Base-by-base conservation (phyloP, 2,888 invertebrate species). In the Drosophila lacicola region DNA sequence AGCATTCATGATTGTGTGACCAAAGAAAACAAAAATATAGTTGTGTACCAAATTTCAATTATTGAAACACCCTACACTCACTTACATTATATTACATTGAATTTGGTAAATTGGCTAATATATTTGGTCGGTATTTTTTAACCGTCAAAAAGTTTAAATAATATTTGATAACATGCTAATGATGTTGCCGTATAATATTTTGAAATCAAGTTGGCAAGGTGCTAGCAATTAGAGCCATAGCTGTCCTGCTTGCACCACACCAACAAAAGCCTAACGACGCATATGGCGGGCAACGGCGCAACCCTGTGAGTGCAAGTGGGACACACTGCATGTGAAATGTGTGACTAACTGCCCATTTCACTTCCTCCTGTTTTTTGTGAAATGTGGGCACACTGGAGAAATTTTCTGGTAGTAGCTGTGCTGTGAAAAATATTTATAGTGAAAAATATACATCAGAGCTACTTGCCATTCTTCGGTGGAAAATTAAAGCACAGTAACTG, bases 361-460 rank as follows among this genome's bases (percentile, higher is more conserved):
- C 50, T 80, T 69, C 72, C 70, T 84, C 74, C 74, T 76, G 75
- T 67, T 75, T 65, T 74, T 71, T 58, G 74, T 77, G 73, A 60
- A 72, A 62, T 78, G 74, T 80, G 72, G 82, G 62, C 87, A 85
- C 88, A 88, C 87, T 87, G 88, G 78, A 74, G 73, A 82, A 76
- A 77, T 83, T 90, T 90, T 90, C 87, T 89, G 82, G 75, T 89
- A 80, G 89, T 88, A 80, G 83, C 81, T 82, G 88, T 81, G 83
- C 84, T 82, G 82, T 84, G 88, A 85, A 89, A 90, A 90, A 82
- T 85, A 89, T 78, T 87, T 82, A 76, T 86, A 64, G 86, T 82
- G 84, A 74, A 79, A 78, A 76, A 74, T 83, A 80, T 73, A 76
- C 63, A 70, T 76, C 46, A 66, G 74, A 76, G 79, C 72, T 73